phyloP scores from a whole-genome alignment of 2,797 vertebrate genomes.

The Forpus xanthops region DNA sequence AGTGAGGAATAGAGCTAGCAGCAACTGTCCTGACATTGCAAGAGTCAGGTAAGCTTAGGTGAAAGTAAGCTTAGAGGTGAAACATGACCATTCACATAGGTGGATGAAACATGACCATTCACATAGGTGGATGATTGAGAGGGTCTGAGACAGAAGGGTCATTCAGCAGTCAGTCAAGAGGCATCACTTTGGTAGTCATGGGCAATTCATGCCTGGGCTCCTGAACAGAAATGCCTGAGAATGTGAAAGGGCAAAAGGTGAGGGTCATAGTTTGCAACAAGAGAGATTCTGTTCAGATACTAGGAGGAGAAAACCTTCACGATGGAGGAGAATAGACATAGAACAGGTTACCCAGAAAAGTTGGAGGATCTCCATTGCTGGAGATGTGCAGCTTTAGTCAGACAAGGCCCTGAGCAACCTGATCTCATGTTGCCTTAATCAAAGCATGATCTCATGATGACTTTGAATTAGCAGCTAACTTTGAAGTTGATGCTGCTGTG shows the following conservation, averaged over 20 bases:
- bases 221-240: background rate
- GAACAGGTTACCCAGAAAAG: background rate
- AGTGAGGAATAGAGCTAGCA: background rate
- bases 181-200: rapidly evolving
- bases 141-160: background rate
- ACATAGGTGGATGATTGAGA: background rate
- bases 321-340: background rate
- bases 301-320: background rate
- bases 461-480: slow-evolving; percentile 12
- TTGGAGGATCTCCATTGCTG: rapidly evolving
- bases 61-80: background rate
- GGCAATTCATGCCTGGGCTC: background rate
- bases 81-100: background rate
- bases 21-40: background rate
- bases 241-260: background rate
- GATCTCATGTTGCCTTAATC: background rate
- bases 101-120: background rate
- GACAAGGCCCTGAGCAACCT: background rate
- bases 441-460: background rate
- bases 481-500: background rate
- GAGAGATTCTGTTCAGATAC: background rate
- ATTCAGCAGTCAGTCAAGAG: background rate
- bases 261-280: background rate
- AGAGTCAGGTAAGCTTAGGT: background rate
- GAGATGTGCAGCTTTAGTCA: background rate